phyloP scores from a whole-genome alignment of 2,888 invertebrate genomes.

The Xestoiulus laeticollis region DNA sequence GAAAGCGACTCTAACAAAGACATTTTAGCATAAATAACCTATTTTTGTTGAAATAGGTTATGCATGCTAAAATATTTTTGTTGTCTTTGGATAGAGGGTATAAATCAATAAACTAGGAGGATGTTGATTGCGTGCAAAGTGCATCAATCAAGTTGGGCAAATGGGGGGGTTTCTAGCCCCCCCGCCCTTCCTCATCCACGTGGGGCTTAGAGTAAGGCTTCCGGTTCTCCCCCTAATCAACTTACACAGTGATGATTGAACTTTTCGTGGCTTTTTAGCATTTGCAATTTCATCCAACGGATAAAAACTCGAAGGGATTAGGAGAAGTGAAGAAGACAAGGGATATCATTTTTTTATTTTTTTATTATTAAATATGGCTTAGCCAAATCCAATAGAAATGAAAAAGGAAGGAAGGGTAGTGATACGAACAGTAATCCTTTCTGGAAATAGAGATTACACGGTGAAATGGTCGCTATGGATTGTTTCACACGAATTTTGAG shows the following conservation, averaged over 20 bases:
- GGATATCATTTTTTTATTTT: neutral
- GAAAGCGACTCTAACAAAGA: neutral
- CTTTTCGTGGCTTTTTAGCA: neutral
- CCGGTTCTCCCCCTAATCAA: constrained; percentile 12
- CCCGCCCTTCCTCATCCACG: neutral
- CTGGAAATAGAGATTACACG: neutral
- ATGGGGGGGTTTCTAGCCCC: neutral
- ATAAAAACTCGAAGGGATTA: neutral
- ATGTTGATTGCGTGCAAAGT: constrained; percentile 21
- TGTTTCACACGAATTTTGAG: neutral
- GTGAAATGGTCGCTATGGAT: neutral
- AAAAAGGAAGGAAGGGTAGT: neutral
- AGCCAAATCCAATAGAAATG: neutral
- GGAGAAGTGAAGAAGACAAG: neutral
- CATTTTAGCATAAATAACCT: neutral
- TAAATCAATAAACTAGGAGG: neutral
- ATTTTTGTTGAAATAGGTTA: neutral
- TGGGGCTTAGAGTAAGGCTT: neutral
- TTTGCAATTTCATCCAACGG: neutral
- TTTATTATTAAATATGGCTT: constrained; percentile 32
- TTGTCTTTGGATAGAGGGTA: neutral
- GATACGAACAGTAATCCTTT: neutral
- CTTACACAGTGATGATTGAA: neutral
- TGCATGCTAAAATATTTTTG: constrained; percentile 3
- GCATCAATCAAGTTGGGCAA: neutral